Conservation (phyloP, 2,113 vertebrate species). For the Uropsilus gracilis region DNA sequence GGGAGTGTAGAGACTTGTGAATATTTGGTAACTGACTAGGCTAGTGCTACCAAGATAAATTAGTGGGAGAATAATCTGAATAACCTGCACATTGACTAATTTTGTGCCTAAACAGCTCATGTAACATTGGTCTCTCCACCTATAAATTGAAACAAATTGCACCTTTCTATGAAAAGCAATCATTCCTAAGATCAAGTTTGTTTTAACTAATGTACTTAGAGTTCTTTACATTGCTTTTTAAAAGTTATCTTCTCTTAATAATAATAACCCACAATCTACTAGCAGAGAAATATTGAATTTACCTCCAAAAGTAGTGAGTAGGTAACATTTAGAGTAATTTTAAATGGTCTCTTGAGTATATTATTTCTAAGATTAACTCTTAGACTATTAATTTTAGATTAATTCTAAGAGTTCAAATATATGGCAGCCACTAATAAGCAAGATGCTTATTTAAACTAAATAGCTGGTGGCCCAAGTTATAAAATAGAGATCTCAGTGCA, state of each 20-base stretch:
- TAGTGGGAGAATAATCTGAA: background rate
- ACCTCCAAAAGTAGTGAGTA: background rate
- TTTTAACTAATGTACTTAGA: constrained; percentile 3
- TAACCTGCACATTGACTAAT: background rate
- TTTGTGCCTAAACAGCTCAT: background rate
- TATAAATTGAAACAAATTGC: constrained; percentile 30
- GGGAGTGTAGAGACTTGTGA: background rate
- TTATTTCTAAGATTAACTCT: background rate
- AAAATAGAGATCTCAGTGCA: background rate
- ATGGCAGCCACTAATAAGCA: background rate
- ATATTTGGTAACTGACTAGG: background rate
- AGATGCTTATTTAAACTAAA: background rate
- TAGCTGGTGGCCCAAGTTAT: background rate
- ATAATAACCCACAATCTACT: constrained; percentile 7
- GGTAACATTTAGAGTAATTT: background rate
- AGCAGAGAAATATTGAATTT: background rate
- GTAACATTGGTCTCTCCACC: background rate
- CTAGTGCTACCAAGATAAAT: background rate
- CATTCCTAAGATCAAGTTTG: constrained; percentile 1
- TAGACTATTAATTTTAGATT: background rate
- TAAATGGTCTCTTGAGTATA: background rate
- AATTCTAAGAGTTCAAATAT: background rate
- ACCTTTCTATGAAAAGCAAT: background rate
- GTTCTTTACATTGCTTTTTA: background rate
- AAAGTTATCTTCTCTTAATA: constrained; percentile 24